These are phyloP conservation scores for Mirza zaza DNA, from an alignment of 2,113 vertebrate species.

Conservation along the genomic window DNA sequence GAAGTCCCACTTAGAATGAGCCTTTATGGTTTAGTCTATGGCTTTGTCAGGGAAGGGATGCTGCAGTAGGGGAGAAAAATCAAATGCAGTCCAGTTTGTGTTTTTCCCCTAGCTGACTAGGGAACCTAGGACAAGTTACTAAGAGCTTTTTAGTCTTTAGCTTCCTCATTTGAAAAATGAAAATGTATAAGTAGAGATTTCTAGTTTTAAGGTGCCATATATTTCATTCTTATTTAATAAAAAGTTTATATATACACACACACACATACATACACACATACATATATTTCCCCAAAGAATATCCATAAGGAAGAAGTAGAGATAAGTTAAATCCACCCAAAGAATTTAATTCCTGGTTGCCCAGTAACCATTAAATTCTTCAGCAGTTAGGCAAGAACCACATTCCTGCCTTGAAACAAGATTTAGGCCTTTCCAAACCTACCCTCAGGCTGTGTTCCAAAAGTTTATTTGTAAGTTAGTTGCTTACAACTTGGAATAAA, in stretches of 20 bases:
- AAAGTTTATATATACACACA: not conserved
- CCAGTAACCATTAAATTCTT: slow-evolving; percentile 61
- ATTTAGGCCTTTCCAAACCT: slow-evolving; percentile 54
- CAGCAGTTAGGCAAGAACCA: slow-evolving; percentile 7
- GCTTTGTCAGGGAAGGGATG: not conserved
- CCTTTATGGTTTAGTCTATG: slow-evolving; percentile 34
- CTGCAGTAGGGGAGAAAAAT: not conserved
- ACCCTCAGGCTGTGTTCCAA: slow-evolving; percentile 35
- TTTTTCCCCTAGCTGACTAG: slow-evolving; percentile 31
- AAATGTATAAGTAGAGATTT: slow-evolving; percentile 18
- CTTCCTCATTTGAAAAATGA: slow-evolving; percentile 16
- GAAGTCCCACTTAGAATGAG: not conserved
- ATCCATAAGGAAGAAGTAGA: not conserved
- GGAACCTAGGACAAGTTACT: not conserved
- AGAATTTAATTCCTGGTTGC: slow-evolving; percentile 63
- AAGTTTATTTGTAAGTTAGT: slow-evolving; percentile 58
- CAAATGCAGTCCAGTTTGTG: not conserved
- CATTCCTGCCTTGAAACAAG: slow-evolving; percentile 52
- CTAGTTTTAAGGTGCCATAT: not conserved
- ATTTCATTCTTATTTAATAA: slow-evolving; percentile 31
- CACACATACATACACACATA: not conserved
- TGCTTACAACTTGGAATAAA: slow-evolving; percentile 60
- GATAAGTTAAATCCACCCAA: slow-evolving; percentile 44
- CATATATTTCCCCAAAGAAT: not conserved
- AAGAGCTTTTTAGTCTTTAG: not conserved